These are phyloP conservation scores for Dipodomys stephensi DNA, from an alignment of 2,113 vertebrate species.

Conservation along the genomic window DNA sequence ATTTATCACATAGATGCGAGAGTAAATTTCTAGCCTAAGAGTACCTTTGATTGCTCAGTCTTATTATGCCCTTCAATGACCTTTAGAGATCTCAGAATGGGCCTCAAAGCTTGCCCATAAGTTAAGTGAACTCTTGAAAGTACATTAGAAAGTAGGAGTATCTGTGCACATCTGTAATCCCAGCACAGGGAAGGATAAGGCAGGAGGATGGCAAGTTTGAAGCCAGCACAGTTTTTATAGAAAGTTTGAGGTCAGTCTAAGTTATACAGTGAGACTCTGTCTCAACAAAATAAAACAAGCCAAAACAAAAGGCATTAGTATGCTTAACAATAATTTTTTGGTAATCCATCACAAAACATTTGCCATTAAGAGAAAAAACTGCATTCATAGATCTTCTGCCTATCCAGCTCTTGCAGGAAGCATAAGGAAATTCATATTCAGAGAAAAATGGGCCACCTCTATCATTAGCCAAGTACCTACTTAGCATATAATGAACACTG, in stretches of 20 bases:
- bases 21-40: constrained; percentile 23
- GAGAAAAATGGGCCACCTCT: neutral
- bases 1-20: neutral
- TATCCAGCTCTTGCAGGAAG: neutral
- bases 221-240: neutral
- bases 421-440: neutral
- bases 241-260: neutral
- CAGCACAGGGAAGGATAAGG: neutral
- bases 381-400: constrained; percentile 1
- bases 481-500: neutral
- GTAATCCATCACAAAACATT: constrained; percentile 19
- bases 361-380: neutral
- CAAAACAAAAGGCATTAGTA: neutral
- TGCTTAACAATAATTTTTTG: constrained; percentile 6
- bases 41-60: neutral
- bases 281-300: neutral
- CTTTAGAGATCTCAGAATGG: constrained; percentile 7
- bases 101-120: neutral
- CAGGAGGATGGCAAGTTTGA: neutral
- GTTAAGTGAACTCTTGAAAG: neutral
- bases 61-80: neutral
- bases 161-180: neutral
- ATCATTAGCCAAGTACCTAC: neutral
- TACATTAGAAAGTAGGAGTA: neutral
- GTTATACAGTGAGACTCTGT: neutral